These are phyloP conservation scores for Forbesichthys agassizii DNA, from an alignment of 2,113 vertebrate genomes.

Conservation along the genomic window DNA sequence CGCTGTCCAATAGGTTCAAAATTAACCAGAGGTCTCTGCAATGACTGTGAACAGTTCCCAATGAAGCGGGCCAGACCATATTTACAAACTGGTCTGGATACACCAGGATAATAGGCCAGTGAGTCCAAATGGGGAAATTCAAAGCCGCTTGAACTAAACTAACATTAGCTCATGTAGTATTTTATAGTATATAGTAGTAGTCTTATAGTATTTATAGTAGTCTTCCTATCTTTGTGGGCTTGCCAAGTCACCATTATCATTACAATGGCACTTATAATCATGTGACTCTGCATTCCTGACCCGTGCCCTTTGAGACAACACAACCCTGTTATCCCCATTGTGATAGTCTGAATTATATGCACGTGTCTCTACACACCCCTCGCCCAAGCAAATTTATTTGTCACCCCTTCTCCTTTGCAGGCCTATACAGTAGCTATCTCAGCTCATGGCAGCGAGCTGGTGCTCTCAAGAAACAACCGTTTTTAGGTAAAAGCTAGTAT, in stretches of 20 bases:
- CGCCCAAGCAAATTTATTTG: constrained; percentile 17
- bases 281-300: constrained; percentile 27
- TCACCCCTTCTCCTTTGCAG: constrained; percentile 11
- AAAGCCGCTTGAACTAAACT: not conserved
- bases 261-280: constrained; percentile 7
- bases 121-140: too few relatives aligned
- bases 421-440: not conserved
- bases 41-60: too few relatives aligned
- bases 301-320: not conserved
- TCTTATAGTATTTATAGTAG: not conserved
- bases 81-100: too few relatives aligned
- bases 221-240: not conserved
- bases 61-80: too few relatives aligned
- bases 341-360: constrained; percentile 33
- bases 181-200: not conserved
- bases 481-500: too few relatives aligned
- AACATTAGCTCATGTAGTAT: not conserved
- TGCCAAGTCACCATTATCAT: not conserved
- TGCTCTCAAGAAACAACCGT: too few relatives aligned
- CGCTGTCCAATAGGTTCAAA: too few relatives aligned
- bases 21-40: too few relatives aligned
- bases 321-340: constrained; percentile 8
- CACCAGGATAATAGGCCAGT: too few relatives aligned
- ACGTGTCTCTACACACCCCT: constrained; percentile 6
- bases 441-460: not conserved